Base-by-base conservation (phyloP, 1,140 invertebrate genomes). In the Anadara kagoshimensis region DNA sequence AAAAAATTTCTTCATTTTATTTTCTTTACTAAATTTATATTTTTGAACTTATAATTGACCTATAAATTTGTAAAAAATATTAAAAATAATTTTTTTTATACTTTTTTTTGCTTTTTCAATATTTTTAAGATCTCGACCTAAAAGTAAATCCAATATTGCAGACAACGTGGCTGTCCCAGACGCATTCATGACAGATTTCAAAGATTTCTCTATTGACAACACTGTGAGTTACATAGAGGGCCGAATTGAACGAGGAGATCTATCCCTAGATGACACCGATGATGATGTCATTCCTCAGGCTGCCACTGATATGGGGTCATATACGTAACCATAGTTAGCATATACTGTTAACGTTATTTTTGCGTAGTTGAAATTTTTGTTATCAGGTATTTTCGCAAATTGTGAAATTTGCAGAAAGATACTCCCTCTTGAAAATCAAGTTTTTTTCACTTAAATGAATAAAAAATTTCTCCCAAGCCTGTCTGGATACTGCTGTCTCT, bases 291-390 rank as follows among this genome's bases (percentile, higher is more conserved):
- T 87, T 14, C 87, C 87, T 49, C 77, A 83, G 16, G 81, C 76
- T 57, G 84, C 84, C 7, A 75, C 75, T 49, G 88, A 88, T 70
- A 87, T 89, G 85, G 86, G 86, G 14, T 54, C 83, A 78, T 85
- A 85, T 88, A 68, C 44, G 54, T 22, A 11, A 36, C 29, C 29
- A 36, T 36, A 36, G 29, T 3, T 3, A 36, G 2, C n/a, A n/a
- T n/a, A n/a, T n/a, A n/a, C n/a, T n/a, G n/a, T n/a, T n/a, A n/a
- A n/a, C n/a, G n/a, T n/a, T n/a, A n/a, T n/a, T n/a, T n/a, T n/a
- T n/a, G n/a, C n/a, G n/a, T n/a, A n/a, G n/a, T n/a, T n/a, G n/a
- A n/a, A n/a, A n/a, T n/a, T n/a, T n/a, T n/a, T n/a, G n/a, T n/a
- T n/a, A n/a, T n/a, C n/a, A n/a, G n/a, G n/a, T n/a, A n/a, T n/a